phyloP scores from a whole-genome alignment of 2,113 vertebrate species.

The Syngnathus scovelli region DNA sequence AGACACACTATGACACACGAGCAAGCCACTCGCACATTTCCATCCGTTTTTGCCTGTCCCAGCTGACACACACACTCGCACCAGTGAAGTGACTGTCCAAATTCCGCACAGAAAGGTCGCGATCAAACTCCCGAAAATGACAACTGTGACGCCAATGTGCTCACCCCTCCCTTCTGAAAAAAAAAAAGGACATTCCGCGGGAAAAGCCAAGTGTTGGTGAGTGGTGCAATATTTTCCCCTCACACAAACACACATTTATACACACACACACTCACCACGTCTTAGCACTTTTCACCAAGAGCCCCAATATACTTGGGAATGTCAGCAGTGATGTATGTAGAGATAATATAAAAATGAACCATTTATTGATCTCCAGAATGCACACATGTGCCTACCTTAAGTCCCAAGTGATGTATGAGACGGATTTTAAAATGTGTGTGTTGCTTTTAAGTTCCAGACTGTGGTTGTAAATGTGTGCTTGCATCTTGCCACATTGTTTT shows the following conservation, averaged over 20 bases:
- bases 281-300: slow-evolving; percentile 55
- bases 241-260: neutral
- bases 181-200: neutral
- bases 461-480: slow-evolving; percentile 44
- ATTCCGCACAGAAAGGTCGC: no score
- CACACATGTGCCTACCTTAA: slow-evolving; percentile 39
- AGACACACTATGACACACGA: neutral
- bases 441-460: slow-evolving; percentile 36
- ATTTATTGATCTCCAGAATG: slow-evolving; percentile 7
- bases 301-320: slow-evolving; percentile 23
- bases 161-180: neutral
- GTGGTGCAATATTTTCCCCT: slow-evolving; percentile 53
- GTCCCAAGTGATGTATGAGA: slow-evolving; percentile 16
- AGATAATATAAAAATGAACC: slow-evolving; percentile 5
- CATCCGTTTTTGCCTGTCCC: neutral
- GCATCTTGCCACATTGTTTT: slow-evolving; percentile 46
- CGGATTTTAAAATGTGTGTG: slow-evolving; percentile 26
- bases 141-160: neutral
- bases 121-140: neutral
- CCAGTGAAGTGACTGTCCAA: no score
- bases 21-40: neutral
- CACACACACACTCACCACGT: slow-evolving; percentile 16
- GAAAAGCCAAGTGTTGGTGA: neutral
- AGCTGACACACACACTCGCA: no score
- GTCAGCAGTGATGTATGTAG: neutral